Percentiles rank a stretch among this genome's conserved stretches.
These are phyloP conservation scores for Apostichopus parvimensis DNA, from an alignment of 35 echinoderm and acorn worm genomes.

Conservation along the genomic window DNA sequence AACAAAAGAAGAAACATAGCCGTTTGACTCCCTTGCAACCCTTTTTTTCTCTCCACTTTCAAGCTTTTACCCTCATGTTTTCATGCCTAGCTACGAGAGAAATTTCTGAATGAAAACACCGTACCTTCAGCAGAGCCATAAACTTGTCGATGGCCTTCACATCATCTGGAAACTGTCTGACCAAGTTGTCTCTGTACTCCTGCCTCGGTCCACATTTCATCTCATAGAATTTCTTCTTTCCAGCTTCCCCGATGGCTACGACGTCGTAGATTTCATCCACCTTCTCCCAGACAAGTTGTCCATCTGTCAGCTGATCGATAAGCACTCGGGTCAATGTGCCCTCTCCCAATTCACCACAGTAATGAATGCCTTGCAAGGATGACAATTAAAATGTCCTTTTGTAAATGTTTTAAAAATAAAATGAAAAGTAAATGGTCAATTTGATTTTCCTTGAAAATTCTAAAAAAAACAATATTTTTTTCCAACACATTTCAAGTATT, in stretches of 20 bases:
- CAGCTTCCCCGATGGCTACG: conserved; percentile 67
- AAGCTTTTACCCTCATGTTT: too few species aligned
- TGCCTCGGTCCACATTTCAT: conserved; percentile 55
- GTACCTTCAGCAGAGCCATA: conserved; percentile 74
- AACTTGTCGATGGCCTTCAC: conserved; percentile 84
- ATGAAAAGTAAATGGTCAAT: too few species aligned
- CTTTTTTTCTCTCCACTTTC: too few species aligned
- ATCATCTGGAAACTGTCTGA: conserved; percentile 81
- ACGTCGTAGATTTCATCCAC: conserved; percentile 83
- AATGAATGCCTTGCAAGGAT: conserved; percentile 82
- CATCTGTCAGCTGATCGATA: conserved; percentile 91
- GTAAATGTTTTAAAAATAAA: too few species aligned
- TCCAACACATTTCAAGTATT: too few species aligned
- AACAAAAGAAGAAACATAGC: too few species aligned
- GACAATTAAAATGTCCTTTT: too few species aligned
- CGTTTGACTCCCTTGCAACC: too few species aligned
- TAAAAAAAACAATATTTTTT: too few species aligned
- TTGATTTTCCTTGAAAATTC: too few species aligned
- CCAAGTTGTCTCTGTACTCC: conserved; percentile 55
- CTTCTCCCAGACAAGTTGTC: conserved; percentile 74
- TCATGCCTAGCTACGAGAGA: too few species aligned
- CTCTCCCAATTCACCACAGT: conserved; percentile 81
- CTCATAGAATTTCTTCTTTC: conserved; percentile 59
- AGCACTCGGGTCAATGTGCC: conserved; percentile 56
- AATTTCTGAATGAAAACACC: not conserved